Conservation (phyloP, 53 echinoderm and acorn worm species). For the Echinarachnius parma region DNA sequence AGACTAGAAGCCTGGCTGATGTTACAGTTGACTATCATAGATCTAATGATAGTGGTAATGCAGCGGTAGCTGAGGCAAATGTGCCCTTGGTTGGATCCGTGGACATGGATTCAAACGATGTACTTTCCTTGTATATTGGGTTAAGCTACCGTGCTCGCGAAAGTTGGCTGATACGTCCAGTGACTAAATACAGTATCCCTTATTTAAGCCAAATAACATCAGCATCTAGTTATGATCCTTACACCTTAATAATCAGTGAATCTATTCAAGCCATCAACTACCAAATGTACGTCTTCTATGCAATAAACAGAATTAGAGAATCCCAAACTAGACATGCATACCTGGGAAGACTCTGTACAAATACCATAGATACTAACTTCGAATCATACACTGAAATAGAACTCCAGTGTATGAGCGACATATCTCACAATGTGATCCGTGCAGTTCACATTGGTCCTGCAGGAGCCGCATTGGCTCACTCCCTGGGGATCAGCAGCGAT, state of each 20-base stretch:
- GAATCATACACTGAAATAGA: constrained; percentile 61
- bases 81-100: constrained; percentile 16
- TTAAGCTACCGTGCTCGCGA: background rate
- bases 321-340: background rate
- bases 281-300: background rate
- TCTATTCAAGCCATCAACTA: background rate
- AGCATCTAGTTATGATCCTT: too few relatives aligned
- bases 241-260: too few relatives aligned
- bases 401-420: constrained; percentile 47
- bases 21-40: constrained; percentile 13
- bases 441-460: constrained; percentile 59
- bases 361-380: background rate
- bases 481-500: background rate
- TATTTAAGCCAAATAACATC: too few relatives aligned
- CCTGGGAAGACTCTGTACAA: constrained; percentile 2
- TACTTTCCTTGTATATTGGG: constrained; percentile 16
- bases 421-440: constrained; percentile 34
- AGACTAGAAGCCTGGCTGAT: constrained; percentile 24
- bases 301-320: background rate
- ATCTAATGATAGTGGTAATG: background rate
- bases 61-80: background rate
- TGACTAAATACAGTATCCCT: too few relatives aligned
- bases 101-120: background rate
- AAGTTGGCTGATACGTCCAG: too few relatives aligned
- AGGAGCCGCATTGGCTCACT: constrained; percentile 51